Conservation (phyloP, 2,888 invertebrate genomes). For the Drosophila percnosoma region DNA sequence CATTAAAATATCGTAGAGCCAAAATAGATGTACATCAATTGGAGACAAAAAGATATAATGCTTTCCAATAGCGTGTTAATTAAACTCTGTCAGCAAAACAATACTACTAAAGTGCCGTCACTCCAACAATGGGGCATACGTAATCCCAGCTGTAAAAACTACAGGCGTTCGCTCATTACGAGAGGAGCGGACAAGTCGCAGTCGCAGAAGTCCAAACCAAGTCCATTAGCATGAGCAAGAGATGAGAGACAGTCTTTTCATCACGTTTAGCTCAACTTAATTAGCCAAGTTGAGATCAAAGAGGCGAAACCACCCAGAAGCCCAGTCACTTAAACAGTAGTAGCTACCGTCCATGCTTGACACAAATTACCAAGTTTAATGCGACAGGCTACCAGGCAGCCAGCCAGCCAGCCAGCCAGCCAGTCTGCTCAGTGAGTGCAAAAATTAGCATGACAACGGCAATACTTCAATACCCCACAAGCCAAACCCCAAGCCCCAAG, state of each 20-base stretch:
- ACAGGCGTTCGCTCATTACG: conserved; percentile 9
- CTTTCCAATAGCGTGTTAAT: conserved; percentile 17
- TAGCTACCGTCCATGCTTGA: conserved; percentile 73
- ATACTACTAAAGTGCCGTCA: conserved; percentile 21
- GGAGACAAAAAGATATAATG: conserved; percentile 2
- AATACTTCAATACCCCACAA: conserved; percentile 62
- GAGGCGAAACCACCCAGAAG: conserved; percentile 73
- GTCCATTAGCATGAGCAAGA: conserved; percentile 42
- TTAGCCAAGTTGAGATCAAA: conserved; percentile 67
- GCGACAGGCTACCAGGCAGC: conserved; percentile 57
- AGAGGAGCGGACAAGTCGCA: conserved; percentile 16
- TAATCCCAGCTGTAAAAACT: conserved; percentile 18
- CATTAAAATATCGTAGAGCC: neutral
- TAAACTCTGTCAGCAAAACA: conserved; percentile 5
- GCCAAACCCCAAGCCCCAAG: conserved; percentile 6
- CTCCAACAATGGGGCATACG: conserved; percentile 13
- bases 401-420: conserved; percentile 8
- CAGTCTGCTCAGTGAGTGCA: conserved; percentile 30
- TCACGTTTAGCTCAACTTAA: conserved; percentile 71
- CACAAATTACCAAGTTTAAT: conserved; percentile 79
- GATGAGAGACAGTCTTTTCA: conserved; percentile 37
- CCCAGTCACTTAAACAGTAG: conserved; percentile 68
- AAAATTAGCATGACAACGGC: conserved; percentile 76
- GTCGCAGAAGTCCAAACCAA: conserved; percentile 7
- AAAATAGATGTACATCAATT: neutral